Percentiles rank a stretch among this genome's conserved stretches.
Conservation (phyloP, 1,140 invertebrate genomes). For the Chrysopa pallens region DNA sequence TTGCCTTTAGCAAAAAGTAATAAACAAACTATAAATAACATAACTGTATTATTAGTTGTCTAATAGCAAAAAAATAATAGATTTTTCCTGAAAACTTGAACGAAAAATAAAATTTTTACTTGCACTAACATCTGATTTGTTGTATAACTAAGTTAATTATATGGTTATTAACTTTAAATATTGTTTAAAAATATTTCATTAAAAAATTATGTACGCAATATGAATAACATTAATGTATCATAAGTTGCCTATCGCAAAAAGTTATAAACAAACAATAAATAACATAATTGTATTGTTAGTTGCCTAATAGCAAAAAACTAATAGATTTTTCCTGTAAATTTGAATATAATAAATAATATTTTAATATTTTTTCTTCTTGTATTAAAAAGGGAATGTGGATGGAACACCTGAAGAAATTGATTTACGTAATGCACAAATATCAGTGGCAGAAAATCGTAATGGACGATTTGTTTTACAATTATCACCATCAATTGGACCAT, state of each 20-base stretch:
- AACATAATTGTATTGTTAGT: conserved; percentile 3
- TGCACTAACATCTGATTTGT: too few species aligned
- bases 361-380: not conserved
- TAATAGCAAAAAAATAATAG: conserved; percentile 1
- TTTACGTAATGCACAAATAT: conserved; percentile 21
- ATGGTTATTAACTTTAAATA: too few species aligned
- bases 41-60: conserved; percentile 4
- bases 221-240: too few species aligned
- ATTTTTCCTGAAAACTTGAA: too few species aligned
- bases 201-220: too few species aligned
- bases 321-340: conserved; percentile 6
- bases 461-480: conserved; percentile 26
- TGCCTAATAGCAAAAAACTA: conserved; percentile 2
- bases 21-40: too few species aligned
- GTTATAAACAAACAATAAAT: too few species aligned
- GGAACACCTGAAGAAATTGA: conserved; percentile 9
- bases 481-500: conserved; percentile 17
- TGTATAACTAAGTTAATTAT: too few species aligned
- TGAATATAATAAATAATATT: conserved; percentile 1
- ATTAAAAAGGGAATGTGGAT: not conserved
- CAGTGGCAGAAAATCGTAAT: conserved; percentile 24
- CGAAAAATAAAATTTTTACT: too few species aligned
- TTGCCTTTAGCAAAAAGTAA: too few species aligned
- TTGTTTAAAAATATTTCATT: too few species aligned
- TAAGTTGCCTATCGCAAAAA: too few species aligned